These are phyloP conservation scores for Dermochelys coriacea DNA, from an alignment of 2,797 vertebrate genomes.

Conservation along the genomic window DNA sequence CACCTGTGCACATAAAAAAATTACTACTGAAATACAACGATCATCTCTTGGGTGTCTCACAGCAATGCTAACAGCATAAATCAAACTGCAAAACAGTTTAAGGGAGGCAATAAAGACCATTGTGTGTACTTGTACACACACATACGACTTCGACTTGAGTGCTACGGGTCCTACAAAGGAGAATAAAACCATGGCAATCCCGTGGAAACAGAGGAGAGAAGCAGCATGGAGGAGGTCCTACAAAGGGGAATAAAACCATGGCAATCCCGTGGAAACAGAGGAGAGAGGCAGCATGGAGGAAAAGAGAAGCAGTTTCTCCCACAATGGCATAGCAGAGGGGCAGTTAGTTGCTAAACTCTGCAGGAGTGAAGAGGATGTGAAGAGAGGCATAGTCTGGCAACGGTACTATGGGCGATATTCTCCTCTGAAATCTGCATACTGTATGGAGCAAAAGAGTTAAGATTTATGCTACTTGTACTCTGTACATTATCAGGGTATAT, in stretches of 20 bases:
- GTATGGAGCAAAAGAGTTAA: neutral
- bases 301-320: neutral
- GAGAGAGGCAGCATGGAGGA: neutral
- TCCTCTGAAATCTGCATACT: neutral
- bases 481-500: neutral
- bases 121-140: neutral
- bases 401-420: neutral
- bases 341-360: neutral
- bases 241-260: neutral
- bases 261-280: neutral
- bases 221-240: neutral
- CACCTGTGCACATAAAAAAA: neutral
- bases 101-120: neutral
- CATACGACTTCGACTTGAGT: neutral
- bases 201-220: neutral
- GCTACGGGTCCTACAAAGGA: neutral
- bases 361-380: neutral
- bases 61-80: neutral
- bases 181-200: neutral
- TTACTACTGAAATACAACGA: neutral
- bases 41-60: neutral
- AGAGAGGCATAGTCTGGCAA: neutral
- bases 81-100: neutral
- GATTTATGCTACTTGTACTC: neutral
- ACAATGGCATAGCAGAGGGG: neutral